A percentile compares a stretch with the other conserved stretches of the same genome.
These are phyloP conservation scores for Microtus ochrogaster DNA, from an alignment of 2,113 vertebrate species.

Conservation along the genomic window DNA sequence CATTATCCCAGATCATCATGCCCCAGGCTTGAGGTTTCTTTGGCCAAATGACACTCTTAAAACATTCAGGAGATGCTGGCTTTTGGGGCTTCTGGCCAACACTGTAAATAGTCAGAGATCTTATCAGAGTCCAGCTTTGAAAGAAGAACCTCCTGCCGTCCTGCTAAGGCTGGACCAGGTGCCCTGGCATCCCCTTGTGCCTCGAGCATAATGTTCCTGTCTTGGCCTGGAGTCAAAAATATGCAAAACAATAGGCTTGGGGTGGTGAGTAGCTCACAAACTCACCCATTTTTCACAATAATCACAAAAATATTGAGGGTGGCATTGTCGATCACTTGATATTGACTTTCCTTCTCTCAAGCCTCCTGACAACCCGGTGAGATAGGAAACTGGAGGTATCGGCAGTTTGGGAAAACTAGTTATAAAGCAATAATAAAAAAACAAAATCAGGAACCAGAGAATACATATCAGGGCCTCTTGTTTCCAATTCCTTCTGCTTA, in stretches of 20 bases:
- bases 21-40: neutral
- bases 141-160: neutral
- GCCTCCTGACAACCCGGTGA: neutral
- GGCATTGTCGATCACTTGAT: neutral
- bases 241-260: neutral
- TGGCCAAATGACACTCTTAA: slow-evolving; percentile 1
- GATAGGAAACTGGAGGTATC: neutral
- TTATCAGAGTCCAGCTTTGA: neutral
- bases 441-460: neutral
- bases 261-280: neutral
- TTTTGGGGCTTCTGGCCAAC: neutral
- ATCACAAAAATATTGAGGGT: neutral
- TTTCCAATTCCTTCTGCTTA: neutral
- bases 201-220: neutral
- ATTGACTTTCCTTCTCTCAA: neutral
- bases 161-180: neutral
- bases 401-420: neutral
- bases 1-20: neutral
- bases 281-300: neutral
- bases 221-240: neutral
- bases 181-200: neutral
- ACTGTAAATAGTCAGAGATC: neutral
- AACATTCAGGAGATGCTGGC: neutral
- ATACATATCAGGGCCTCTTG: neutral
- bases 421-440: neutral